phyloP scores from a whole-genome alignment of 2,888 invertebrate species.

The Allygus modestus region DNA sequence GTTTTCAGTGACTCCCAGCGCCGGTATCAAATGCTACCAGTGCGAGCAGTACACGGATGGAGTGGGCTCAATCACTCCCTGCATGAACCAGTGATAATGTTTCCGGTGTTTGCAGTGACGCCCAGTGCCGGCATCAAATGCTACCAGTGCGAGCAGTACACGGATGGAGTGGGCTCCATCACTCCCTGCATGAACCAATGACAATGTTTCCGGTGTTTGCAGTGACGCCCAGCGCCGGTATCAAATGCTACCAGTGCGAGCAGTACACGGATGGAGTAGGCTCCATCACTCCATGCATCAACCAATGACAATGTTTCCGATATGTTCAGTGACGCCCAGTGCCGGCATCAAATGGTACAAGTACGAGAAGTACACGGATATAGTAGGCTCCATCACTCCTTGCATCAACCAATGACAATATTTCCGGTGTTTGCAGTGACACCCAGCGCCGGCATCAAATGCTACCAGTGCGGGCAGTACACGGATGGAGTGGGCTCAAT shows the following conservation, averaged over 20 bases:
- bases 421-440: constrained; percentile 29
- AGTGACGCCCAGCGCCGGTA: constrained; percentile 73
- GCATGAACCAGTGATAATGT: constrained; percentile 84
- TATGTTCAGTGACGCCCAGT: constrained; percentile 66
- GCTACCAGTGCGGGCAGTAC: constrained; percentile 90
- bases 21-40: constrained; percentile 72
- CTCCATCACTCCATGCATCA: constrained; percentile 90
- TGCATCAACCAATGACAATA: constrained; percentile 81
- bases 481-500: constrained; percentile 92
- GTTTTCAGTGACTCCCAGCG: constrained; percentile 69
- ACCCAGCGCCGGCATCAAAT: constrained; percentile 77
- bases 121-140: constrained; percentile 79
- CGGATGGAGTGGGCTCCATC: constrained; percentile 90
- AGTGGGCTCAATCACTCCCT: constrained; percentile 90
- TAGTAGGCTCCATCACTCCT: constrained; percentile 90
- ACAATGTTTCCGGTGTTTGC: background rate
- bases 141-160: constrained; percentile 90
- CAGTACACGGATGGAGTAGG: constrained; percentile 84
- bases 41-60: constrained; percentile 79
- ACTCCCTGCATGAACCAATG: constrained; percentile 87
- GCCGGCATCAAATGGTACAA: constrained; percentile 83
- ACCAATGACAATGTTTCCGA: constrained; percentile 74
- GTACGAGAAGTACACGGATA: constrained; percentile 91
- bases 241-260: constrained; percentile 71
- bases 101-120: constrained; percentile 33